Evolutionary conservation across 2,888 invertebrate genomes (phyloP).

Genomic region (Drosophila eohydei): DNA sequence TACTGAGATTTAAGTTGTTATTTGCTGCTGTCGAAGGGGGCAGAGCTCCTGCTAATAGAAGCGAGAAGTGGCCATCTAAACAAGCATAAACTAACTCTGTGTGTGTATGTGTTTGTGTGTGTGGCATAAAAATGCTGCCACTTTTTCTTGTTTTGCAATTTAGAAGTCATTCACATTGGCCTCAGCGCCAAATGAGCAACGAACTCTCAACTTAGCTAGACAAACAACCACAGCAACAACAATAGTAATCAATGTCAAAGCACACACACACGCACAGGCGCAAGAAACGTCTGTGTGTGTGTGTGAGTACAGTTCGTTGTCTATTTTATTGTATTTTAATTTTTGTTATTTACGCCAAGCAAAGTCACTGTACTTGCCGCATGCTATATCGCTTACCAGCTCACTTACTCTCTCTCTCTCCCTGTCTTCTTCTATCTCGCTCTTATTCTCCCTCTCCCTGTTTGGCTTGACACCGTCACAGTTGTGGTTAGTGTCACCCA

Average conservation of each 20-base stretch:
- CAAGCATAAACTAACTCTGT: conserved; percentile 32
- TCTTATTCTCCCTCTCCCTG: not conserved
- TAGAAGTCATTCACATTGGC: conserved; percentile 69
- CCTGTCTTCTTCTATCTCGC: not conserved
- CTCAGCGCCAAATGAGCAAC: conserved; percentile 65
- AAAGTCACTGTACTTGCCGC: conserved; percentile 57
- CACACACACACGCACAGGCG: conserved; percentile 11
- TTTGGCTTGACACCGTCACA: conserved; percentile 40
- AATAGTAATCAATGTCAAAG: conserved; percentile 62
- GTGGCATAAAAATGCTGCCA: conserved; percentile 47
- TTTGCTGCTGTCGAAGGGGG: conserved; percentile 33
- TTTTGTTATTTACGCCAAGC: conserved; percentile 69
- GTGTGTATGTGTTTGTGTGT: conserved; percentile 22
- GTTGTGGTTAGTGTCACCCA: conserved; percentile 62
- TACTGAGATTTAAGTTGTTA: conserved; percentile 30
- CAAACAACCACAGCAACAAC: conserved; percentile 40
- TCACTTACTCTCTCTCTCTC: conserved; percentile 5
- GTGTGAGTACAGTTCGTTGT: conserved; percentile 58
- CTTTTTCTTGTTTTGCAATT: conserved; percentile 72
- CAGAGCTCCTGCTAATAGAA: conserved; percentile 23
- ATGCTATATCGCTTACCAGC: conserved; percentile 1
- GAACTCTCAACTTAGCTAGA: conserved; percentile 66
- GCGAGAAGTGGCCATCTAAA: conserved; percentile 10
- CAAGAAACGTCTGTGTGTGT: conserved; percentile 4
- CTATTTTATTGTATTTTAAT: conserved; percentile 79